Base-by-base conservation (phyloP, 2,113 vertebrate genomes). In the Chitala chitala region DNA sequence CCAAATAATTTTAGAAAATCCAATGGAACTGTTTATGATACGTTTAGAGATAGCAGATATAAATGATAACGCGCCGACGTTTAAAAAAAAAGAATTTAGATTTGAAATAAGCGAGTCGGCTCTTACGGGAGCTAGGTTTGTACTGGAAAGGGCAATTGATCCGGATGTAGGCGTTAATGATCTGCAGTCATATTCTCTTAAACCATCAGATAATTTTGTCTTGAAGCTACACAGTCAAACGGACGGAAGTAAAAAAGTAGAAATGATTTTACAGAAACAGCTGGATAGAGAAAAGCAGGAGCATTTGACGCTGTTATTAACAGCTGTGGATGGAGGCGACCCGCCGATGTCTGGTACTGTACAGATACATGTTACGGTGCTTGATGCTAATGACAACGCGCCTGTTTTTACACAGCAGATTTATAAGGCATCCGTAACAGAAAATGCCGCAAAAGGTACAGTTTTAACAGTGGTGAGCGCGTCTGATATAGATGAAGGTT, bases 401-500 rank as follows among this genome's bases (percentile, higher is more conserved):
- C 90, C 87, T 4, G 71, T 84, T 26, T 91, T 90, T 78, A 74
- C 69, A 0, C 74, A 84, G 46, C 36, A 81, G 0, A 9, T 85
- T 0, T 93, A 92, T 69, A 84, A 81, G 38, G 84, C 80, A 0
- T 73, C 77, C 22, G 38, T 92, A 2, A 75, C 50, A 0, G 90
- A 93, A 26, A 89, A 89, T 77, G 84, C 85, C 0, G 42, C 58
- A 0, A 81, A 33, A 0, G 84, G 86, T 0, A 77, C 81, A 0
- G 78, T 75, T 38, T 9, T 91, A 5, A 80, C 74, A 3, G 81
- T 73, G 17, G 86, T 94, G 0, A 81, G 76, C 42, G 94, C 94
- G 0, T 85, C 84, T 3, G 93, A 95, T 51, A 79, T 79, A 75
- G 93, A 95, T 3, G 81, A 86, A 55, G 92, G 89, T 1, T 77